Conservation (phyloP, 1,140 invertebrate species). For the Anthonomus grandis region DNA sequence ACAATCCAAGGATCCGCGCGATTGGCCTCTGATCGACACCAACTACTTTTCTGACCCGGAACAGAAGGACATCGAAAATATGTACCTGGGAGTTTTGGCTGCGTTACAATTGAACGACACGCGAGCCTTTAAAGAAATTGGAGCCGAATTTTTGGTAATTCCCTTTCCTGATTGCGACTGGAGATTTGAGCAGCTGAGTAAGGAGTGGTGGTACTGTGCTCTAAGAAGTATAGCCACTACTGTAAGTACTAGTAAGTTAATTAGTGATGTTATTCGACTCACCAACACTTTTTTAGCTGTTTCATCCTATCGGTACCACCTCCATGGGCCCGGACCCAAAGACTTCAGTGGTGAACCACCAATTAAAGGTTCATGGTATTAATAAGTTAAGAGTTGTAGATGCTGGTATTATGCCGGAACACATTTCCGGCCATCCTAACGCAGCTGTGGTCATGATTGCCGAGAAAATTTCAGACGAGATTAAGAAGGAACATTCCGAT, state of each 20-base stretch:
- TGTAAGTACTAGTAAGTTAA: slow-evolving; percentile 9
- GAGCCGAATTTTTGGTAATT: slow-evolving; percentile 41
- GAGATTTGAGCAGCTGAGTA: slow-evolving; percentile 31
- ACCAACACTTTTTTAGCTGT: slow-evolving; percentile 4
- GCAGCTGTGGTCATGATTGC: slow-evolving; percentile 57
- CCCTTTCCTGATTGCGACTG: slow-evolving; percentile 46
- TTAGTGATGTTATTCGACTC: not conserved
- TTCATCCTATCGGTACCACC: slow-evolving; percentile 57
- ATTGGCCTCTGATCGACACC: slow-evolving; percentile 62
- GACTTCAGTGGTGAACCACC: slow-evolving; percentile 51
- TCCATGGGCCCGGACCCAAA: slow-evolving; percentile 57
- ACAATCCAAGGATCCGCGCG: slow-evolving; percentile 56
- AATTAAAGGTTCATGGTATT: slow-evolving; percentile 49
- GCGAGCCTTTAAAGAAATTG: slow-evolving; percentile 47
- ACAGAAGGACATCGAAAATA: slow-evolving; percentile 51
- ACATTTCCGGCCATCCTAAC: slow-evolving; percentile 51
- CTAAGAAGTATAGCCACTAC: slow-evolving; percentile 15
- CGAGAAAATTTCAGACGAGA: slow-evolving; percentile 52
- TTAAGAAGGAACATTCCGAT: slow-evolving; percentile 19
- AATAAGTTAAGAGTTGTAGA: slow-evolving; percentile 51
- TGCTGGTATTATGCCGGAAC: slow-evolving; percentile 43
- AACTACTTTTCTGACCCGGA: slow-evolving; percentile 60
- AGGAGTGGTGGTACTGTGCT: slow-evolving; percentile 30
- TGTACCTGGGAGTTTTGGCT: slow-evolving; percentile 54
- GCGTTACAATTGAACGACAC: slow-evolving; percentile 52